Evolutionary conservation across 1,140 invertebrate genomes (phyloP).

Genomic region (Limonius californicus): DNA sequence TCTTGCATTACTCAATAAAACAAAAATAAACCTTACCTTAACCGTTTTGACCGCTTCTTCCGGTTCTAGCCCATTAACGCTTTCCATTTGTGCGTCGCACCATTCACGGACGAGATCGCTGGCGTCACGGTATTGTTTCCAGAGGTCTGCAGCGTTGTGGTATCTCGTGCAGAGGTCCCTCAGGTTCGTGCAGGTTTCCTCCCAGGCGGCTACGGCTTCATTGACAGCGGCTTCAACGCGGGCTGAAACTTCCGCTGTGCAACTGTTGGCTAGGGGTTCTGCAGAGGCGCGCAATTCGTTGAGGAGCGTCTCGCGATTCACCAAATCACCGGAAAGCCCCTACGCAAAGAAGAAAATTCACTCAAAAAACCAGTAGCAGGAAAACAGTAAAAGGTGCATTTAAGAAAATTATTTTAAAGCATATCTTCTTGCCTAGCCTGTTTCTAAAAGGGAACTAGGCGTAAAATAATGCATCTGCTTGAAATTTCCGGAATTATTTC

Average conservation of each 20-base stretch:
- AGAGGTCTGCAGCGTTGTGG: conserved; percentile 70
- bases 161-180: conserved; percentile 67
- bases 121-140: conserved; percentile 71
- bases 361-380: neutral
- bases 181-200: conserved; percentile 68
- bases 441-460: too few species aligned
- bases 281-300: conserved; percentile 64
- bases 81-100: conserved; percentile 66
- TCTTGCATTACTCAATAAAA: neutral
- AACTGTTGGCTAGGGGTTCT: conserved; percentile 63
- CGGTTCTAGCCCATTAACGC: conserved; percentile 57
- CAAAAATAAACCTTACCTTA: conserved; percentile 52
- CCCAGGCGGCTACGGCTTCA: conserved; percentile 70
- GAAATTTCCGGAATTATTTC: too few species aligned
- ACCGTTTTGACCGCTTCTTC: conserved; percentile 58
- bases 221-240: conserved; percentile 67
- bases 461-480: too few species aligned
- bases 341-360: too few species aligned
- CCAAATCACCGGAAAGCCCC: conserved; percentile 57
- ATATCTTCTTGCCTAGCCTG: too few species aligned
- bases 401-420: neutral
- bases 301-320: conserved; percentile 63
- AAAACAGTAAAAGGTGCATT: neutral
- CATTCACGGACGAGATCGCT: conserved; percentile 68
- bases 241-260: conserved; percentile 64